Conservation (phyloP, 2,888 invertebrate species). For the Tinea trinotella region DNA sequence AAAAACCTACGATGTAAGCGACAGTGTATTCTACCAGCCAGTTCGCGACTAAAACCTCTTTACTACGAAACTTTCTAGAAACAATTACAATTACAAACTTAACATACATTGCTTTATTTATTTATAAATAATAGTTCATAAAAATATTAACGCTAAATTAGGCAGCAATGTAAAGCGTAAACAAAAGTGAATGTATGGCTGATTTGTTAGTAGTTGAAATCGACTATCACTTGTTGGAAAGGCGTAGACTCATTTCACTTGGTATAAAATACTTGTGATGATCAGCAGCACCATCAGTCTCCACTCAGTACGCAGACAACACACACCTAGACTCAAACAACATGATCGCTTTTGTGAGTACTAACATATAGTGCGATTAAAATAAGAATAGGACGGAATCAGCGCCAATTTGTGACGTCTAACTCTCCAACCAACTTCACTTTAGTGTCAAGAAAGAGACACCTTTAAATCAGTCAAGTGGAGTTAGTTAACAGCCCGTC, state of each 20-base stretch:
- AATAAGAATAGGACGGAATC: too few species aligned
- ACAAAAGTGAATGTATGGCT: neutral
- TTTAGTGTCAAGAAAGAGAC: too few species aligned
- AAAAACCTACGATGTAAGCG: neutral
- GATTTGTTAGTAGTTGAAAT: neutral
- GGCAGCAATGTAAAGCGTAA: neutral
- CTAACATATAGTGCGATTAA: too few species aligned
- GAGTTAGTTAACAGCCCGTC: too few species aligned
- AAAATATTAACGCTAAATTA: neutral
- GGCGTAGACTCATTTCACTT: constrained; percentile 59
- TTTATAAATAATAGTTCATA: neutral
- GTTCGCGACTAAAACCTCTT: neutral
- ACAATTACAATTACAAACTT: neutral
- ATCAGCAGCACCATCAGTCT: constrained; percentile 52
- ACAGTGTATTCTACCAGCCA: neutral
- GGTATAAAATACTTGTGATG: constrained; percentile 60
- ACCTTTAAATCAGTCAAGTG: too few species aligned
- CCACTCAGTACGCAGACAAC: constrained; percentile 45
- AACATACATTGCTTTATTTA: neutral
- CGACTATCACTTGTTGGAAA: constrained; percentile 66
- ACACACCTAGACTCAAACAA: constrained; percentile 49
- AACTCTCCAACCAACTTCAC: too few species aligned
- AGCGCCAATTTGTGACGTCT: too few species aligned
- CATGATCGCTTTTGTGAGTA: constrained; percentile 70
- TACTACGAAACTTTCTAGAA: neutral